Evolutionary conservation across 1,140 invertebrate species (phyloP), one percentile per base, ranked within the genome.

Genomic region (Eurosta solidaginis): DNA sequence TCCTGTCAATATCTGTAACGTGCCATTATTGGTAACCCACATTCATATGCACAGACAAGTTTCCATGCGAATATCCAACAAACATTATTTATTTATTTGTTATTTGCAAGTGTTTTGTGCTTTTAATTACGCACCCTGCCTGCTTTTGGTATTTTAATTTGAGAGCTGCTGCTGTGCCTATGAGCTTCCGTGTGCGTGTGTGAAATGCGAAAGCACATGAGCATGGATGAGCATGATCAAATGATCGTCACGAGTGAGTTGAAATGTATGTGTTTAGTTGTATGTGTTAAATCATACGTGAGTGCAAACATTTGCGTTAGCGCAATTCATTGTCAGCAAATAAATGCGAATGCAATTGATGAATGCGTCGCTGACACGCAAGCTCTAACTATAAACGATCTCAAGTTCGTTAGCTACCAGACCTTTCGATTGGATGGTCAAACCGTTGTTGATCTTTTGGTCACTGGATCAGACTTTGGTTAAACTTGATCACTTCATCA

Each of bases 291-390:
- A 59, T 45, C 25, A 74, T 49, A 75, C 36, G 74, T 47, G 47
- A 49, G 50, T 44, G 74, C 74, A 25, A 29, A 68, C 50, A 54
- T 75, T 74, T 49, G 52, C 77, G 76, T 80, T 78, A 82, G 82
- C 79, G 83, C 84, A 85, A 85, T 85, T 85, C 83, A 85, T 86
- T 85, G 84, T 85, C 84, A 85, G 84, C 84, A 84, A 86, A 84
- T 82, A 86, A 86, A 84, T 86, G 80, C 82, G 83, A 82, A 59
- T 77, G 45, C 77, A 68, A 74, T 80, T 86, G 84, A 86, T 86
- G 84, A 84, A 86, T 86, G 84, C 84, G 33, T 77, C 29, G 29
- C 74, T 78, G 79, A 83, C 84, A 86, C 84, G 84, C 84, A 83
- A 81, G 80, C 74, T 76, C 74, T 68, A 68, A 68, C 59, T 68